These are phyloP conservation scores for Miichthys miiuy DNA, from an alignment of 2,797 vertebrate genomes.

Conservation along the genomic window DNA sequence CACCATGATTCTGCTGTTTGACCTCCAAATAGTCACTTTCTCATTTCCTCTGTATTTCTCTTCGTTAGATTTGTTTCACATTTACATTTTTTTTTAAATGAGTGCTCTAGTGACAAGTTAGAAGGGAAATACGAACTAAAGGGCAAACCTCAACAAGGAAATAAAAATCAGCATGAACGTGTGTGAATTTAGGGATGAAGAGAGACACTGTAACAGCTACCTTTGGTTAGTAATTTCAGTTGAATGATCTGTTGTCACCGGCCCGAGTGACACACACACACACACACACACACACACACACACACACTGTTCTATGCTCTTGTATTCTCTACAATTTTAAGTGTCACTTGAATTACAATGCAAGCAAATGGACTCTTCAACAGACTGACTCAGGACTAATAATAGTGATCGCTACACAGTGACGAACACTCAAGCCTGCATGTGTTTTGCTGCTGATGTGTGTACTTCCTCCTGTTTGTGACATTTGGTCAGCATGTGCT, in stretches of 20 bases:
- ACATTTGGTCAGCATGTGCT: slow-evolving; percentile 10
- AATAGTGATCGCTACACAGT: slow-evolving; percentile 1
- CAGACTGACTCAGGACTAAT: slow-evolving; percentile 12
- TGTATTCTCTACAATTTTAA: slow-evolving; percentile 20
- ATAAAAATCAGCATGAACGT: not conserved
- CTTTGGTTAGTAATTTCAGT: not conserved
- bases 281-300: slow-evolving; percentile 1
- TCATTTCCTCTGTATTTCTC: not conserved
- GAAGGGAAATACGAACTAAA: not conserved
- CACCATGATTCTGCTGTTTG: not conserved
- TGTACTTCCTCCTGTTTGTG: not conserved
- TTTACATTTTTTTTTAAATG: not conserved
- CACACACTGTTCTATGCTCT: slow-evolving; percentile 5
- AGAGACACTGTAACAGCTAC: not conserved
- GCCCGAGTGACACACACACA: slow-evolving; percentile 5
- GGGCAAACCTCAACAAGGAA: not conserved
- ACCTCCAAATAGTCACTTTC: not conserved
- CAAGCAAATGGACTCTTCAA: slow-evolving; percentile 12
- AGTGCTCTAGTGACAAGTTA: no score
- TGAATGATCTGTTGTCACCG: slow-evolving; percentile 20
- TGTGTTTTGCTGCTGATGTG: not conserved
- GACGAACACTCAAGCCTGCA: not conserved
- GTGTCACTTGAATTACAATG: slow-evolving; percentile 26
- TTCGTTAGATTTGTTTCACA: not conserved
- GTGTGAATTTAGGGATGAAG: not conserved